Evolutionary conservation across 2,888 invertebrate genomes (phyloP), one percentile per base, ranked within the genome.

Genomic region (Spialia ferax): DNA sequence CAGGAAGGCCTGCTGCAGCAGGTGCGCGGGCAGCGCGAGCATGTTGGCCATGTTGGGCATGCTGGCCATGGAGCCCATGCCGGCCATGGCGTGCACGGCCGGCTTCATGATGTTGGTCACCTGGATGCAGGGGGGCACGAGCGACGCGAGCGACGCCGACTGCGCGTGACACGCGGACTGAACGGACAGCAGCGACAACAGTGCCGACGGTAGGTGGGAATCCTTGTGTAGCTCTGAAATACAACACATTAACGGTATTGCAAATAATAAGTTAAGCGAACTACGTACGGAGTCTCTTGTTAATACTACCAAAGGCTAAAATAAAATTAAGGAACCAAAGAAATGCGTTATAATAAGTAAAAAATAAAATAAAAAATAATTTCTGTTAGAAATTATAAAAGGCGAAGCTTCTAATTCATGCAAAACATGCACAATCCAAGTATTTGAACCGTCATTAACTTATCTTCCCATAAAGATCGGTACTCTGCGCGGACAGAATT

Each of bases 291-390:
- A 85, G 77, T 92, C 89, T 79, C 59, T 75, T 91, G 95, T 88
- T 94, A 95, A 87, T 95, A 91, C 89, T 95, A 92, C 78, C 94
- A 82, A 80, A 91, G 89, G 93, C 91, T 90, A 89, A 89, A 85
- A 87, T 90, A 87, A 89, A 88, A 92, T 92, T 90, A 93, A 93
- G 93, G 93, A 93, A 93, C 93, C 93, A 93, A 93, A 93, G 93
- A 93, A 93, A 93, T 93, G 93, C 93, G 93, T 93, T 93, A 93
- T 86, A 85, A 86, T 23, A 89, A 87, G 87, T 84, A 85, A 85
- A 45, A 81, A 80, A 81, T 82, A 78, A 81, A 80, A 80, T 79
- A 79, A 79, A 82, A 82, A 82, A 86, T 82, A 87, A 86, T 87
- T 82, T 89, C 90, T 80, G 93, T 93, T 93, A 93, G 92, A 89